phyloP scores from a whole-genome alignment of 2,797 vertebrate genomes.

The Oryzias dopingdopingensis region DNA sequence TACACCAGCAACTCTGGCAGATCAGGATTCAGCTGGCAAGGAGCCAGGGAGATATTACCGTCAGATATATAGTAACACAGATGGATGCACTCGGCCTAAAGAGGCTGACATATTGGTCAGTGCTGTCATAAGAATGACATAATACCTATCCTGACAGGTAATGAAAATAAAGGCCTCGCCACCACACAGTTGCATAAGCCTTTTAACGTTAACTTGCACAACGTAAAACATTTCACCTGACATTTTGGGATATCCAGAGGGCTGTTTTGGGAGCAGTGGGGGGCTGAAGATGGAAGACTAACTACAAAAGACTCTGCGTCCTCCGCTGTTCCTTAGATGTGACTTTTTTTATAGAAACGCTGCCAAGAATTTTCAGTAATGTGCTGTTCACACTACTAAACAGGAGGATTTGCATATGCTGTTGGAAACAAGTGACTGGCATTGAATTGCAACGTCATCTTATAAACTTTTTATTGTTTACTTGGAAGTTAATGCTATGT shows the following conservation, averaged over 20 bases:
- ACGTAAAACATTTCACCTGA: constrained; percentile 62
- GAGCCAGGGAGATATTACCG: constrained; percentile 72
- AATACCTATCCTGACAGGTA: constrained; percentile 74
- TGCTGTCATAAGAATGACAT: constrained; percentile 76
- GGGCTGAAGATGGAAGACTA: too few relatives aligned
- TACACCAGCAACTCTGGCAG: constrained; percentile 55
- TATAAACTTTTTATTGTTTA: too few relatives aligned
- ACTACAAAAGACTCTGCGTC: too few relatives aligned
- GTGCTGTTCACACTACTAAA: too few relatives aligned
- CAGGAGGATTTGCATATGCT: too few relatives aligned
- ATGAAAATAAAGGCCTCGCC: constrained; percentile 74
- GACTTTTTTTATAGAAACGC: too few relatives aligned
- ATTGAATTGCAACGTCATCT: too few relatives aligned
- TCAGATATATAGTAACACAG: constrained; percentile 76
- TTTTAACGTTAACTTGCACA: constrained; percentile 63
- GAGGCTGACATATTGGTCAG: constrained; percentile 75
- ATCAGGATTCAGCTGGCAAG: constrained; percentile 62
- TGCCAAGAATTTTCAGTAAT: too few relatives aligned
- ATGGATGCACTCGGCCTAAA: constrained; percentile 79
- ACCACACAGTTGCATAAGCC: constrained; percentile 68
- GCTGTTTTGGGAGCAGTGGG: too few relatives aligned
- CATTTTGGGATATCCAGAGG: constrained; percentile 15
- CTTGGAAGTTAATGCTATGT: too few relatives aligned
- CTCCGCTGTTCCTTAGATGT: too few relatives aligned
- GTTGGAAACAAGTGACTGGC: too few relatives aligned